A percentile compares a stretch with the other conserved stretches of the same genome.
Conservation (phyloP, 92 coral and sea anemone species). For the Chrysogorgia sp. region DNA sequence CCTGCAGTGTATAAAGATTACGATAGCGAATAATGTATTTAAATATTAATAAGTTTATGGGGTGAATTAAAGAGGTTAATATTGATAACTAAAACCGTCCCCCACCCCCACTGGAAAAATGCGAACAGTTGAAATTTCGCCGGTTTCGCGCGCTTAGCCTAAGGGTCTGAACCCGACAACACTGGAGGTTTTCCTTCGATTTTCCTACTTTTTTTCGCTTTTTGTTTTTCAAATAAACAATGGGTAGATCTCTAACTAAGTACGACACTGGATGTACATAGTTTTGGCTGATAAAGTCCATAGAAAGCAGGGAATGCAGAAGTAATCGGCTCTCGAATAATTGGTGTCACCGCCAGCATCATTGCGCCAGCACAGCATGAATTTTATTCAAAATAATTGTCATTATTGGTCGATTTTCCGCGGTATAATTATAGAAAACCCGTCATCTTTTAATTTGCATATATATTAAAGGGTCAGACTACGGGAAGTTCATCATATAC, state of each 20-base stretch:
- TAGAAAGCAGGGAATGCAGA: background rate
- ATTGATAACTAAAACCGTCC: background rate
- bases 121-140: background rate
- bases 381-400: too few species aligned
- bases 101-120: background rate
- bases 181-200: background rate
- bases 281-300: background rate
- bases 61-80: background rate
- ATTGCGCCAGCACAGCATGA: too few species aligned
- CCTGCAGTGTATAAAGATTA: too few species aligned
- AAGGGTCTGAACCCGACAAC: conserved; percentile 43
- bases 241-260: background rate
- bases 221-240: background rate
- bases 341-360: too few species aligned
- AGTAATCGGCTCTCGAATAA: background rate
- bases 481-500: too few species aligned
- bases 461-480: too few species aligned
- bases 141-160: conserved; percentile 19
- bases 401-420: too few species aligned
- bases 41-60: background rate
- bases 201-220: background rate
- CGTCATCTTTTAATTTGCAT: too few species aligned
- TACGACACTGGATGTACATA: background rate
- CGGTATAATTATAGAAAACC: too few species aligned
- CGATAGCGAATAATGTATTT: too few species aligned